Evolutionary conservation across 2,113 vertebrate species (phyloP), one percentile per base, ranked within the genome.

Genomic region (Leptodactylus fuscus): DNA sequence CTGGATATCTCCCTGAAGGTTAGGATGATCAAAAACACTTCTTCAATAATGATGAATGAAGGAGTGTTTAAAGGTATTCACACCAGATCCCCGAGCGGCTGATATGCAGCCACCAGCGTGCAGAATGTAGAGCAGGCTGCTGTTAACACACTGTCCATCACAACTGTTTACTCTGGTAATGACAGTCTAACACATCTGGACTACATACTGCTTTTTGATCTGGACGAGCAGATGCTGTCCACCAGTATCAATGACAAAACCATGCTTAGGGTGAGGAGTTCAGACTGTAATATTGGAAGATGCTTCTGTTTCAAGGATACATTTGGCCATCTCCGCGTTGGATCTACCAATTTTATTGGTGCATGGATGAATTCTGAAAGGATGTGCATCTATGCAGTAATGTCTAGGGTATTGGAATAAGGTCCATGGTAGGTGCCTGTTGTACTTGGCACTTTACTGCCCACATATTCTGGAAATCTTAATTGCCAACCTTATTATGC

Each of bases 121-220:
- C 80, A 90, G 82, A 87, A 87, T 89, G 84, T 71, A 89, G 90
- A 88, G 85, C 89, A 89, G 87, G 81, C 88, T 91, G 88, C 88
- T 89, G 89, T 81, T 91, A 91, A 88, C 90, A 92, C 88, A 8
- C 84, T 90, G 90, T 91, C 91, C 87, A 87, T 93, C 89, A 92
- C 86, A 60, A 80, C 18, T 91, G 89, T 94, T 94, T 93, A 92
- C 88, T 89, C 89, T 85, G 51, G 80, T 69, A 81, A 86, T 90
- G 90, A 90, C 90, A 91, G 89, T 86, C 81, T 85, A 88, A 87
- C 87, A 88, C 87, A 92, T 92, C 92, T 92, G 90, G 90, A 90
- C 81, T 87, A 82, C 89, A 87, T 88, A 88, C 87, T 46, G 38
- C 49, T 88, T 92, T 83, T 91, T 92, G 91, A 92, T 92, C 89